Conservation (phyloP, 2,113 vertebrate genomes). For the Rhinogobius similis region DNA sequence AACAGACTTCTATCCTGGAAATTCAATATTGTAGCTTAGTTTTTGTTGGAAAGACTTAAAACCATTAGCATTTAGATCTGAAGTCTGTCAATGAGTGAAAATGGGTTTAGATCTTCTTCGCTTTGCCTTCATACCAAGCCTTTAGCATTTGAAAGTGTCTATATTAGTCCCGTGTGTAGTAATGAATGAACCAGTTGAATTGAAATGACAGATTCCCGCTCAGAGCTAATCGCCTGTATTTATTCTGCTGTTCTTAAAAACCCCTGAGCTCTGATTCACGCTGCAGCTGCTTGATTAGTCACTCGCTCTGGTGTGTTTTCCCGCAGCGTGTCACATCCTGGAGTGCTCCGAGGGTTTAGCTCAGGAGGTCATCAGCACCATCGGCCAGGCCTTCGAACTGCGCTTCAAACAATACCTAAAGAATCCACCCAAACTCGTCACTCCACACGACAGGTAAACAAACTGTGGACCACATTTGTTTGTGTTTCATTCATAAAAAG, state of each 20-base stretch:
- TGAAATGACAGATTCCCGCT: not conserved
- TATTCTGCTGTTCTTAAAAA: not conserved
- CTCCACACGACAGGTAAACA: slow-evolving; percentile 91
- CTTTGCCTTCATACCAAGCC: too few relatives aligned
- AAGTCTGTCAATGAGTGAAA: too few relatives aligned
- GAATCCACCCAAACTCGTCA: slow-evolving; percentile 95
- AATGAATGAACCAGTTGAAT: not conserved
- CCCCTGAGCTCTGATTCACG: not conserved
- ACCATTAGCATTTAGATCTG: too few relatives aligned
- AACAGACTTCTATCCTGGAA: too few relatives aligned
- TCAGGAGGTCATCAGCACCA: slow-evolving; percentile 98
- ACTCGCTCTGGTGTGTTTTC: not conserved
- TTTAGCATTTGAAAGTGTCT: not conserved
- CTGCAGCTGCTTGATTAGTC: slow-evolving; percentile 10
- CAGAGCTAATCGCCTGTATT: not conserved
- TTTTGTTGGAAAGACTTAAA: too few relatives aligned
- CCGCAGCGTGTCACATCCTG: slow-evolving; percentile 92
- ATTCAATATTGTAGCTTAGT: too few relatives aligned
- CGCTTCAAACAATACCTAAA: slow-evolving; percentile 99
- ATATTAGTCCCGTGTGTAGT: not conserved
- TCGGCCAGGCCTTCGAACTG: slow-evolving; percentile 95
- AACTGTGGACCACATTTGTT: not conserved
- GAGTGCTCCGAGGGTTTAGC: slow-evolving; percentile 95
- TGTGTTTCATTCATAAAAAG: not conserved
- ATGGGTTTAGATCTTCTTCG: too few relatives aligned